These are phyloP conservation scores for Coptodon rendalli DNA, from an alignment of 2,113 vertebrate genomes.

Conservation along the genomic window DNA sequence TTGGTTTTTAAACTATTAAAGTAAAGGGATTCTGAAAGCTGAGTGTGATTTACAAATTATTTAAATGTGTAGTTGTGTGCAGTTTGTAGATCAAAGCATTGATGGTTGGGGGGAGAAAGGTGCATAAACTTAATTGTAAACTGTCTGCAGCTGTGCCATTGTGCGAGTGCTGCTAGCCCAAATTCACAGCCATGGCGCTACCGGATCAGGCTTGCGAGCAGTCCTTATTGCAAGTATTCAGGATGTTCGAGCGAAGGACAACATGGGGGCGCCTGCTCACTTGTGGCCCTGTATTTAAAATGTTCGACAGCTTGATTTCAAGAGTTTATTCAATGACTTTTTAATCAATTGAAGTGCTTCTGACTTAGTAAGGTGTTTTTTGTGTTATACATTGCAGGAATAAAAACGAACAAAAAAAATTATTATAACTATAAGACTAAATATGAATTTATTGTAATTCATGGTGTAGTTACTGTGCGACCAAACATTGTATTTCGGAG, in stretches of 20 bases:
- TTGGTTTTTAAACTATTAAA: neutral
- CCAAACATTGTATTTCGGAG: neutral
- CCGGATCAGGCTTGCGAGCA: neutral
- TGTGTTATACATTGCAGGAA: neutral
- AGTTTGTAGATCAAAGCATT: neutral
- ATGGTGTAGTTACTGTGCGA: neutral
- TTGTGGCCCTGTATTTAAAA: neutral
- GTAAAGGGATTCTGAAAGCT: neutral
- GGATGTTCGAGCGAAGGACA: neutral
- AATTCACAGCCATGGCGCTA: neutral
- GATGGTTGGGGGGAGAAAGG: neutral
- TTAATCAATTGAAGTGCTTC: neutral
- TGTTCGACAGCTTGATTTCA: neutral
- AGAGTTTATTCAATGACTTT: neutral
- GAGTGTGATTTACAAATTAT: neutral
- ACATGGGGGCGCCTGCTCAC: neutral
- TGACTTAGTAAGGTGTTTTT: neutral
- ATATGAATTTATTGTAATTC: neutral
- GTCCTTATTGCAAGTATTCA: neutral
- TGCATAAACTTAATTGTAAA: neutral
- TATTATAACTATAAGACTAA: neutral
- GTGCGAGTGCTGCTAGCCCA: neutral
- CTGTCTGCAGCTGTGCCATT: neutral
- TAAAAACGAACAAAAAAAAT: neutral
- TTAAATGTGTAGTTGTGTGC: neutral